Base-by-base conservation (phyloP, 2,888 invertebrate genomes). In the Lasioglossum marginatum region DNA sequence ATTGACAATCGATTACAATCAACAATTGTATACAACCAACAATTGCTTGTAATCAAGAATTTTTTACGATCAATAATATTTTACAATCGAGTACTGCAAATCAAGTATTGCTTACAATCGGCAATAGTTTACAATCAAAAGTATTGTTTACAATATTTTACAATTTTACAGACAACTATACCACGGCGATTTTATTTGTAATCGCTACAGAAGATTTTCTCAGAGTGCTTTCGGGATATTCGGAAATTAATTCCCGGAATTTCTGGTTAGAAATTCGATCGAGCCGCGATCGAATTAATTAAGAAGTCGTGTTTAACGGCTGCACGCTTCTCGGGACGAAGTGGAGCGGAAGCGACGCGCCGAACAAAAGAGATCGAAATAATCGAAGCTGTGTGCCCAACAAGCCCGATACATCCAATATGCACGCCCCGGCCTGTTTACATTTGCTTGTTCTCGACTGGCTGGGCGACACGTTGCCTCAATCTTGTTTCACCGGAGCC, bases 391-490 rank as follows among this genome's bases (percentile, higher is more conserved):
- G 60, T 77, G 77, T 79, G 74, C 77, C 63, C 88, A 88, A 82
- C 88, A 83, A 81, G 81, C 88, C 66, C 70, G 90, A 88, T 84
- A 74, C 80, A 86, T 87, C 78, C 87, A 85, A 89, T 90, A 88
- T 90, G 83, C 85, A 88, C 82, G 83, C 89, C 77, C 75, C 74
- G 72, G 79, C 52, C 81, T 89, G 90, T 89, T 89, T 84, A 79
- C 86, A 81, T 88, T 90, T 86, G 89, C 90, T 89, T 88, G 82
- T 88, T 90, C 86, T 76, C 71, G 86, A 68, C 76, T 72, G 40
- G 34, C 77, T 77, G 37, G 63, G 37, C 73, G 76, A 88, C 85
- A 79, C 74, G 79, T 85, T 87, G 81, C 81, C 63, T 23, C 83
- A 57, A 52, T 79, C 86, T 79, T 74, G 80, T 88, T 90, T 60